Evolutionary conservation across 2,888 invertebrate species (phyloP).

Genomic region (Folsomia manolachei): DNA sequence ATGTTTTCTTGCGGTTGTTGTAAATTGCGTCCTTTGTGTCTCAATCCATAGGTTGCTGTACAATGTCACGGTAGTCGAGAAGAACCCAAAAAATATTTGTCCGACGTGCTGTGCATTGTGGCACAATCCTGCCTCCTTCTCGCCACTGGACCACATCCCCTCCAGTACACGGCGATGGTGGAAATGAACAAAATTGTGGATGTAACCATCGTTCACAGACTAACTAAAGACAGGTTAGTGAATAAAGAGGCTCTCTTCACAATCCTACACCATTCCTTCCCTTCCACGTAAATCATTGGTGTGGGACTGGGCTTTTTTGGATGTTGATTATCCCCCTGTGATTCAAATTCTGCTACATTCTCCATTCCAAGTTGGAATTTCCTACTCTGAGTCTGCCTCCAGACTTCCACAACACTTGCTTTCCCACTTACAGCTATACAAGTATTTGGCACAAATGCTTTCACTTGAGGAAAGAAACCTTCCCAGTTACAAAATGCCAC

Average conservation of each 20-base stretch:
- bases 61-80: conserved; percentile 46
- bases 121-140: conserved; percentile 60
- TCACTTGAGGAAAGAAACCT: not conserved
- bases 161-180: conserved; percentile 63
- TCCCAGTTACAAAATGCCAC: not conserved
- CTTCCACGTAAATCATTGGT: conserved; percentile 23
- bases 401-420: too few relatives aligned
- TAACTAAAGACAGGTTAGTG: conserved; percentile 52
- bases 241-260: not conserved
- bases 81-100: conserved; percentile 49
- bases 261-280: not conserved
- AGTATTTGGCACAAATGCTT: too few relatives aligned
- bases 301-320: conserved; percentile 8
- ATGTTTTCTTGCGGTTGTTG: too few relatives aligned
- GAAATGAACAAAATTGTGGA: conserved; percentile 63
- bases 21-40: not conserved
- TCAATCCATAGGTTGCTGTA: conserved; percentile 42
- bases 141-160: conserved; percentile 60
- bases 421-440: too few relatives aligned
- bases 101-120: conserved; percentile 59
- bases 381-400: too few relatives aligned
- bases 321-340: conserved; percentile 14
- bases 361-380: too few relatives aligned
- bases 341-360: too few relatives aligned
- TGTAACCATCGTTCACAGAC: conserved; percentile 55